Base-by-base conservation (phyloP, 64 coral and sea anemone genomes). In the Dendrophyllia cribrosa region DNA sequence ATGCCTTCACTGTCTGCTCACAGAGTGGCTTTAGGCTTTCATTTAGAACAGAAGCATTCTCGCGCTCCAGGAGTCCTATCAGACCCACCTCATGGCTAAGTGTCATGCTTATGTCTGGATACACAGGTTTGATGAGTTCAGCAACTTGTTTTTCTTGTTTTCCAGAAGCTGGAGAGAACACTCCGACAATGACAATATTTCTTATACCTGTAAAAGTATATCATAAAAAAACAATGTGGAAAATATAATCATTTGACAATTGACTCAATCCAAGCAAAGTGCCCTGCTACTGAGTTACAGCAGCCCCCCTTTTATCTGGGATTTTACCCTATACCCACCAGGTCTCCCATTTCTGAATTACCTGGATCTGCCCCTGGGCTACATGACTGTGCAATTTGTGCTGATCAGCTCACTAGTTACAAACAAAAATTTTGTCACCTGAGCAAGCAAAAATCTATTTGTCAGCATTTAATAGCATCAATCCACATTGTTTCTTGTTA, bases 41-140 rank as follows among this genome's bases (percentile, higher is more conserved):
- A 67, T 98, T 98, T 51, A 98, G 63, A 69, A 98, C 90, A 50
- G 97, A 90, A 22, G 97, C 94, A 91, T 98, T 98, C 66, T 98
- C 97, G 9, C 97, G 78, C 63, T 98, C 97, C 76, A 98, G 86
- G 9, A 93, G 66, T 14, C 97, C 97, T 6, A 98, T 73, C 6
- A 88, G 13, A 0, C 90, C 97, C 49, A 98, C 94, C 64, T 98
- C 49, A 83, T 98, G 94, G 4, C 94, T 96, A 21, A 98, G 84
- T 2, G 97, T 99, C 23, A 99, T 22, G 51, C 97, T 99, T 14
- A 96, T 82, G 3, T 84, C 89, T 72, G 94, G 83, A 55, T 87
- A 88, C 7, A 55, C 59, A 4, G 76, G 51, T 19, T 70, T 71
- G 9, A 99, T 96, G 46, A 99, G 34, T 34, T 88, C 25, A 76